Evolutionary conservation across 2,888 invertebrate species (phyloP).

Genomic region (Dione vanillae): DNA sequence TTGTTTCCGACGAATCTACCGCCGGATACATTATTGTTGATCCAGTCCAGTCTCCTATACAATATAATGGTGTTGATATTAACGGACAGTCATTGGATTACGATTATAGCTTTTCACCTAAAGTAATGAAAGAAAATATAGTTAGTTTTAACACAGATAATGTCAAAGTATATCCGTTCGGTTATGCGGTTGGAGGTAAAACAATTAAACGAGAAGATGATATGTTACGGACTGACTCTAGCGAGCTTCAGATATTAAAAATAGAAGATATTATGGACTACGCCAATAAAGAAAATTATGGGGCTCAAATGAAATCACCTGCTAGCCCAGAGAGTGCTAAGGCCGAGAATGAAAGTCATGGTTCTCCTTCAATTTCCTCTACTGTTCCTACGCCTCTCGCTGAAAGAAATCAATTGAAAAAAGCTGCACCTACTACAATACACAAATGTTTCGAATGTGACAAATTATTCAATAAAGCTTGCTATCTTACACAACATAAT

Average conservation of each 20-base stretch:
- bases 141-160: constrained; percentile 69
- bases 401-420: constrained; percentile 74
- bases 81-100: constrained; percentile 68
- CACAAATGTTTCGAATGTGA: constrained; percentile 92
- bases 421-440: constrained; percentile 59
- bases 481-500: constrained; percentile 95
- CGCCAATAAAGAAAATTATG: constrained; percentile 82
- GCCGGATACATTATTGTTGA: constrained; percentile 77
- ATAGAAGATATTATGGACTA: constrained; percentile 81
- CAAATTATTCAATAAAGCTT: constrained; percentile 93
- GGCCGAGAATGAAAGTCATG: constrained; percentile 69
- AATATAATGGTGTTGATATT: constrained; percentile 68
- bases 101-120: constrained; percentile 72
- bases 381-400: constrained; percentile 75
- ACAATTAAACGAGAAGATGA: constrained; percentile 73
- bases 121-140: constrained; percentile 68
- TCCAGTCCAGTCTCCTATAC: constrained; percentile 69
- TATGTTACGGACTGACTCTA: constrained; percentile 62
- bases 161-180: constrained; percentile 69
- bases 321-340: constrained; percentile 79
- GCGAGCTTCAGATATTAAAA: constrained; percentile 73
- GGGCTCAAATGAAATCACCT: constrained; percentile 77
- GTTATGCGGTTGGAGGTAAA: constrained; percentile 72
- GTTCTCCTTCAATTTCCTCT: constrained; percentile 68
- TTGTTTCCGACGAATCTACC: constrained; percentile 81